phyloP scores from a whole-genome alignment of 1,140 invertebrate genomes.

The Triops cancriformis region DNA sequence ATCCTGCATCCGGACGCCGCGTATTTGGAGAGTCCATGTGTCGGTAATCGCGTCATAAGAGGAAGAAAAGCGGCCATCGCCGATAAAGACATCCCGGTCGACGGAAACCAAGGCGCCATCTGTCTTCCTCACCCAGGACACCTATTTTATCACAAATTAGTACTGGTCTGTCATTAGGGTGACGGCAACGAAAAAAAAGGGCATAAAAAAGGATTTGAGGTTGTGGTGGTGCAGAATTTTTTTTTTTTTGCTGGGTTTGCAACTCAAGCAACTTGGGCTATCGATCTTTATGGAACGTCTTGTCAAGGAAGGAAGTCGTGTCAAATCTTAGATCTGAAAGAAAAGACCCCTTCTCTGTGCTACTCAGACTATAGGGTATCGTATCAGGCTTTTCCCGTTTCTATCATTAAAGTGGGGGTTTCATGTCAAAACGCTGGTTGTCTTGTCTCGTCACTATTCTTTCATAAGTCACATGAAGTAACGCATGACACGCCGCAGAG shows the following conservation, averaged over 20 bases:
- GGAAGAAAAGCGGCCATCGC: conserved; percentile 73
- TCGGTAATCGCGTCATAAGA: conserved; percentile 64
- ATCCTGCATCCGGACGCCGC: conserved; percentile 66
- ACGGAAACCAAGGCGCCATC: conserved; percentile 84
- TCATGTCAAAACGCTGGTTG: background rate
- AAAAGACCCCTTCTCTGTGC: no score
- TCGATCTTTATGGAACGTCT: background rate
- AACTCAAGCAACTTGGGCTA: background rate
- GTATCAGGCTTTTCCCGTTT: background rate
- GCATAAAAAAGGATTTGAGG: no score
- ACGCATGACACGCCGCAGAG: no score
- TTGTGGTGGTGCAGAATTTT: no score
- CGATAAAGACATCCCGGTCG: conserved; percentile 82
- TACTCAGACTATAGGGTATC: no score
- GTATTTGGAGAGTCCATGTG: conserved; percentile 78
- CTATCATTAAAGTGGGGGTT: background rate
- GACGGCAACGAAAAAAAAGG: background rate
- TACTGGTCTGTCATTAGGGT: background rate
- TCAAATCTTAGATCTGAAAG: background rate
- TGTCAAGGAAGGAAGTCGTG: background rate
- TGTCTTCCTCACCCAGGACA: conserved; percentile 78
- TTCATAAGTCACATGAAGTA: background rate
- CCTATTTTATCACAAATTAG: conserved; percentile 38
- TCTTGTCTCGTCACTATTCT: background rate
- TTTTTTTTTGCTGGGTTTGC: background rate